These are phyloP conservation scores for Pithys albifrons DNA, from an alignment of 2,113 vertebrate species.

Conservation along the genomic window DNA sequence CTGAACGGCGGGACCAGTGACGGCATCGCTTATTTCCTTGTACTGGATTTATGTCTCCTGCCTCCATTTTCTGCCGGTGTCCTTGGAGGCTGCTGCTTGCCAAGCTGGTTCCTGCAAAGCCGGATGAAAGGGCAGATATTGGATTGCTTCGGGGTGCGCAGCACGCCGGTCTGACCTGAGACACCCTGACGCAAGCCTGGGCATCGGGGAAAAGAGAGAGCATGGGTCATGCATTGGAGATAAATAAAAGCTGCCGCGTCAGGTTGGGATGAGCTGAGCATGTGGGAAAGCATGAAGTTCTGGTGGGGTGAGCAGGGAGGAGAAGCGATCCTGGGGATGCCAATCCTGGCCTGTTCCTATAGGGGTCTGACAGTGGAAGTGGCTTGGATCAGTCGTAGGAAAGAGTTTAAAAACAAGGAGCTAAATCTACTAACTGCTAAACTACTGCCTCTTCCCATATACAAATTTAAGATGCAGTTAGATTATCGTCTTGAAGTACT, in stretches of 20 bases:
- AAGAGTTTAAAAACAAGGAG: background rate
- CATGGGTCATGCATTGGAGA: rapidly evolving
- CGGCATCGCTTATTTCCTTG: background rate
- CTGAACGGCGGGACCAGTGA: background rate
- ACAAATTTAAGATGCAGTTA: background rate
- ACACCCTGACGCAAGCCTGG: rapidly evolving
- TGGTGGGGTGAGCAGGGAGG: background rate
- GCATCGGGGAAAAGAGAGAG: background rate
- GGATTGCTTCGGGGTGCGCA: rapidly evolving
- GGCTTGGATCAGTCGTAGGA: background rate
- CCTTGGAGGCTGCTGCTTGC: background rate
- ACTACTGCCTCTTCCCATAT: background rate
- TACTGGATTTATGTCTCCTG: background rate
- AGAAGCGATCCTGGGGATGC: background rate
- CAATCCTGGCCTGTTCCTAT: background rate
- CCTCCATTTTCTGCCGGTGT: background rate
- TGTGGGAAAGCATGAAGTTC: background rate
- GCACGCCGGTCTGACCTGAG: background rate
- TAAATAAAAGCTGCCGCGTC: rapidly evolving
- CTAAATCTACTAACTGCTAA: background rate
- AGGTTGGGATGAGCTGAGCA: background rate
- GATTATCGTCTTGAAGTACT: background rate
- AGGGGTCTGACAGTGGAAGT: background rate
- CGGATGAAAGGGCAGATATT: background rate
- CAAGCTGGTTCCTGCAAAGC: background rate